Base-by-base conservation (phyloP, 2,888 invertebrate species). In the Neoitamus cyanurus region DNA sequence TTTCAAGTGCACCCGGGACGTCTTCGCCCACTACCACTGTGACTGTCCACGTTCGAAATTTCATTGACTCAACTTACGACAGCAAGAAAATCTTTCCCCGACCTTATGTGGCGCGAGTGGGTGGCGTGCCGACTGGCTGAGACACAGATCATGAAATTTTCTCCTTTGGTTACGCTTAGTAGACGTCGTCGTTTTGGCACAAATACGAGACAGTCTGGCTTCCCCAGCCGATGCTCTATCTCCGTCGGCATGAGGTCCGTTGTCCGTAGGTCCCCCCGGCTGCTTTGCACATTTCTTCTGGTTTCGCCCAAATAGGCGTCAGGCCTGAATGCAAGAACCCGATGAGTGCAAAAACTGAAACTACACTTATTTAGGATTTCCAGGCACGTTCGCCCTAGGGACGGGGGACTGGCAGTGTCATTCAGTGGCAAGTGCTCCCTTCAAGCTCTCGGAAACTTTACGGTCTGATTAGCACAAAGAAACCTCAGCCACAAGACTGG, bases 121-220 rank as follows among this genome's bases (percentile, higher is more conserved):
- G 28, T 69, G 70, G 30, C 48, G n/a, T n/a, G 48, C 15, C 15
- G 70, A n/a, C 70, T 70, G 31, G n/a, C 13, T 70, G 70, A 58
- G 31, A 30, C 25, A 6, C 7, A 13, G 70, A 70, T 30, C 34
- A 15, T 70, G 30, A 30, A 34, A 30, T 70, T 70, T 31, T 31
- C 6, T 30, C 31, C 9, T 70, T 70, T 30, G n/a, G 31, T 34
- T 31, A 5, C 13, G 1, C 70, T 70, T n/a, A 4, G 3, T n/a
- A 75, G 75, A 75, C 34, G 42, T 31, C 34, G 42, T 31, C 25
- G 25, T 75, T 75, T 37, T 77, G 77, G 77, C 77, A 46, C 25
- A 46, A 25, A 42, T 77, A 3, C 77, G 77, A 77, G 77, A 77
- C 77, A 77, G 7, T 2, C 28, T 77, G 77, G 77, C 77, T 77